phyloP scores from a whole-genome alignment of 2,797 vertebrate genomes.

The Microcaecilia unicolor region DNA sequence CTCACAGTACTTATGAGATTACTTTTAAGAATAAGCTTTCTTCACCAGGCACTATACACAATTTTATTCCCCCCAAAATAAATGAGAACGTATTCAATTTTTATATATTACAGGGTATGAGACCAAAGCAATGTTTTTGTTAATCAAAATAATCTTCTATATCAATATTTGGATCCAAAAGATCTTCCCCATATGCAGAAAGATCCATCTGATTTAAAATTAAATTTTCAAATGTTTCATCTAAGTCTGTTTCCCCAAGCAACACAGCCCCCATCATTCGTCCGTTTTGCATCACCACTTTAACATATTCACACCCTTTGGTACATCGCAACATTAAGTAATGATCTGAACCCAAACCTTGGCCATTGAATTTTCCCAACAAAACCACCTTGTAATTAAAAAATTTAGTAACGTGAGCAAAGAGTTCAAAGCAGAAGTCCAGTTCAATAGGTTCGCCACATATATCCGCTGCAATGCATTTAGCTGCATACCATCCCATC shows the following conservation, averaged over 20 bases:
- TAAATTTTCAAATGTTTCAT: conserved; percentile 96
- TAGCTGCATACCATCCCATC: conserved; percentile 88
- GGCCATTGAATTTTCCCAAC: conserved; percentile 85
- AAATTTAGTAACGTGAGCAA: conserved; percentile 89
- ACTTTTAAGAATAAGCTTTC: too few relatives aligned
- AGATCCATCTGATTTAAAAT: conserved; percentile 95
- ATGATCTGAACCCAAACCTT: conserved; percentile 72
- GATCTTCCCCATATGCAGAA: conserved; percentile 74
- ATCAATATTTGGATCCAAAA: conserved; percentile 84
- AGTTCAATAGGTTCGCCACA: conserved; percentile 61
- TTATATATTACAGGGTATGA: too few relatives aligned
- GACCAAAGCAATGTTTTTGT: too few relatives aligned
- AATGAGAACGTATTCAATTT: too few relatives aligned
- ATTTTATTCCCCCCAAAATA: too few relatives aligned
- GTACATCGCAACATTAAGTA: conserved; percentile 86
- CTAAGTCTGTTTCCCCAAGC: conserved; percentile 87
- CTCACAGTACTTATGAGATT: too few relatives aligned
- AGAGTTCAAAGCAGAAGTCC: conserved; percentile 97
- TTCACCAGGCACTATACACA: too few relatives aligned
- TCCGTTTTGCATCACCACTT: conserved; percentile 76
- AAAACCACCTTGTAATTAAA: conserved; percentile 96
- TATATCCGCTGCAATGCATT: conserved; percentile 72
- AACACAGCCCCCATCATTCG: conserved; percentile 84
- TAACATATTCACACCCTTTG: conserved; percentile 80
- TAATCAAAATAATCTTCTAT: conserved; percentile 97